Percentiles rank a stretch among this genome's conserved stretches.
Conservation (phyloP, 1,140 invertebrate species). For the Drosophila orosa region DNA sequence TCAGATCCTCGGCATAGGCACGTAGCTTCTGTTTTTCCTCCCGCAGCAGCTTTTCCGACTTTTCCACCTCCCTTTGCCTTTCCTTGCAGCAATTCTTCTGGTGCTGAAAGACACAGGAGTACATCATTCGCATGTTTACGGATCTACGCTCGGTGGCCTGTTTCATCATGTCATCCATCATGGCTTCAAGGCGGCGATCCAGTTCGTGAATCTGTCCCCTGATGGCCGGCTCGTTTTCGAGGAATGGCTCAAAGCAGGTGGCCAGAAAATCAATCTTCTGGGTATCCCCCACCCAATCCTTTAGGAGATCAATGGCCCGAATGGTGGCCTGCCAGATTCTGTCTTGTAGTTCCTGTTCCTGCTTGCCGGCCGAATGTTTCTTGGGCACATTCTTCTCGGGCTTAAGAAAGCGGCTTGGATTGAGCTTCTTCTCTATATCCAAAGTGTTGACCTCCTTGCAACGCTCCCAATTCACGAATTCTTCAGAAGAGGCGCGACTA, state of each 20-base stretch:
- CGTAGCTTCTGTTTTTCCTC: slow-evolving; percentile 9
- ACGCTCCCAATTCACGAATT: neutral
- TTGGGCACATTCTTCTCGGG: slow-evolving; percentile 1
- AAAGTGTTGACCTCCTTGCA: slow-evolving; percentile 24
- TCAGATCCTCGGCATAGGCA: slow-evolving; percentile 16
- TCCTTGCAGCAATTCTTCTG: slow-evolving; percentile 31
- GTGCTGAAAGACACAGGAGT: slow-evolving; percentile 44
- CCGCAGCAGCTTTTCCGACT: neutral
- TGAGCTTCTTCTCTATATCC: slow-evolving; percentile 13
- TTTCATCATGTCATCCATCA: slow-evolving; percentile 25
- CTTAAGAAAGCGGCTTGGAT: neutral
- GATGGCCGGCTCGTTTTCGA: slow-evolving; percentile 19
- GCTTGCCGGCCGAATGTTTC: neutral
- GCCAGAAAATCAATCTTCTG: slow-evolving; percentile 43
- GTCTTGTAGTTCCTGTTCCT: neutral
- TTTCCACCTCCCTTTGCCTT: neutral
- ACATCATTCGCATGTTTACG: slow-evolving; percentile 49
- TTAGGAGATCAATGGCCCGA: slow-evolving; percentile 35
- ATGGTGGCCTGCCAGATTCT: slow-evolving; percentile 9
- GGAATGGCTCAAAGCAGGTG: slow-evolving; percentile 34
- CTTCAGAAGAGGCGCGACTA: neutral
- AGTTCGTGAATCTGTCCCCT: slow-evolving; percentile 17
- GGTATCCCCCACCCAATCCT: slow-evolving; percentile 26
- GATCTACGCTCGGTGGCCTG: slow-evolving; percentile 38
- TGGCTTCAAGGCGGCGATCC: slow-evolving; percentile 48